A percentile compares a stretch with the other conserved stretches of the same genome.
Evolutionary conservation across 2,113 vertebrate genomes (phyloP).

Genomic region (Alethe diademata): DNA sequence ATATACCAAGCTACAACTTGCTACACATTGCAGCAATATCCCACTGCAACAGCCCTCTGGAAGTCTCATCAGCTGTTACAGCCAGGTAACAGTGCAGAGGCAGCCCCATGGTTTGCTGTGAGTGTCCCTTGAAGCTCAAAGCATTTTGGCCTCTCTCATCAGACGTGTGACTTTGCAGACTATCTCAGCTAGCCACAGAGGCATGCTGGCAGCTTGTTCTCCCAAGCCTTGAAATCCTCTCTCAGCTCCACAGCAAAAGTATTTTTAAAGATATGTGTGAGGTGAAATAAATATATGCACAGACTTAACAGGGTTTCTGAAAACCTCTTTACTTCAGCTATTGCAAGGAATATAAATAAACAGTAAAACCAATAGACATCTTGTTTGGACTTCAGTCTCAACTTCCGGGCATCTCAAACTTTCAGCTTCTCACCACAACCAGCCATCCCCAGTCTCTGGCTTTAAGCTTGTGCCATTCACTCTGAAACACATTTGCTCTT

Average conservation of each 20-base stretch:
- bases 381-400: not conserved
- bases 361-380: not conserved
- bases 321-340: not conserved
- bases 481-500: not conserved
- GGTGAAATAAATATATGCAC: not conserved
- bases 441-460: not conserved
- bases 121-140: not conserved
- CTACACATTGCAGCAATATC: not conserved
- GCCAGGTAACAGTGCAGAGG: not conserved
- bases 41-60: not conserved
- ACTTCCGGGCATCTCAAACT: not conserved
- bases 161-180: rapidly evolving
- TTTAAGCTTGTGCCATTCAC: not conserved
- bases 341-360: not conserved
- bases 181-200: not conserved
- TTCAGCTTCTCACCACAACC: not conserved
- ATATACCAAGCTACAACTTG: not conserved
- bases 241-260: not conserved
- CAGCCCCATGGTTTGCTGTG: rapidly evolving
- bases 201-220: not conserved
- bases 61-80: not conserved
- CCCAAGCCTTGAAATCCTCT: not conserved
- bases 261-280: not conserved
- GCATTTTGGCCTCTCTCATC: not conserved
- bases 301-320: not conserved